Conservation (phyloP, 2,113 vertebrate species). For the Limnothrissa miodon region DNA sequence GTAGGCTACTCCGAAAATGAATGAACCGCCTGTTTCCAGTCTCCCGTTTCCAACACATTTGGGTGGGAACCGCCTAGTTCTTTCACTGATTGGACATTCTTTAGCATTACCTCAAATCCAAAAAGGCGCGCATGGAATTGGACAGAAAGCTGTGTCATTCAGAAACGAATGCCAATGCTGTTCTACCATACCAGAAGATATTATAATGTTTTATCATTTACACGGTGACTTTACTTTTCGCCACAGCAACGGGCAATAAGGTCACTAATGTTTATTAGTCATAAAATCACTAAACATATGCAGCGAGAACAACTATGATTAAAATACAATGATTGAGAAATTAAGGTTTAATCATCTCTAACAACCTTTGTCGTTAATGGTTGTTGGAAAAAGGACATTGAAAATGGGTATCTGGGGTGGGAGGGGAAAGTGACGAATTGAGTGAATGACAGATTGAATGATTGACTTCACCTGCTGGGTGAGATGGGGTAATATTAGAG, state of each 20-base stretch:
- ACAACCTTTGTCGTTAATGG: too few species aligned
- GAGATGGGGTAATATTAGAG: too few species aligned
- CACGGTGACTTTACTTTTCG: neutral
- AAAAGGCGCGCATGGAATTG: constrained; percentile 40
- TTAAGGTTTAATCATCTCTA: too few species aligned
- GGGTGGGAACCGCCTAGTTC: constrained; percentile 54
- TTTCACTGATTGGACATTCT: constrained; percentile 44
- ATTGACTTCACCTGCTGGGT: too few species aligned
- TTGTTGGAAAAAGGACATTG: too few species aligned
- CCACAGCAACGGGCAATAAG: neutral
- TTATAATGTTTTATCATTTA: neutral
- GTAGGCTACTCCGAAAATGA: constrained; percentile 61
- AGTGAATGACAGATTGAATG: too few species aligned
- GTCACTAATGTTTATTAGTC: too few species aligned
- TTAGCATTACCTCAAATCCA: neutral
- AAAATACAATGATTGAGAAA: too few species aligned
- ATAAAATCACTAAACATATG: too few species aligned
- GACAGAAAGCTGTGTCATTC: constrained; percentile 50
- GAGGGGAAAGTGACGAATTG: too few species aligned
- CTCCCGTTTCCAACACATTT: constrained; percentile 71
- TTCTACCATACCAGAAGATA: constrained; percentile 18
- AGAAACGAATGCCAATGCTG: constrained; percentile 17
- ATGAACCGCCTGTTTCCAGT: constrained; percentile 70
- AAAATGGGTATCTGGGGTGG: too few species aligned
- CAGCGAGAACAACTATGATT: too few species aligned